Evolutionary conservation across 2,888 invertebrate genomes (phyloP), one percentile per base, ranked within the genome.

Genomic region (Apamea epomidion): DNA sequence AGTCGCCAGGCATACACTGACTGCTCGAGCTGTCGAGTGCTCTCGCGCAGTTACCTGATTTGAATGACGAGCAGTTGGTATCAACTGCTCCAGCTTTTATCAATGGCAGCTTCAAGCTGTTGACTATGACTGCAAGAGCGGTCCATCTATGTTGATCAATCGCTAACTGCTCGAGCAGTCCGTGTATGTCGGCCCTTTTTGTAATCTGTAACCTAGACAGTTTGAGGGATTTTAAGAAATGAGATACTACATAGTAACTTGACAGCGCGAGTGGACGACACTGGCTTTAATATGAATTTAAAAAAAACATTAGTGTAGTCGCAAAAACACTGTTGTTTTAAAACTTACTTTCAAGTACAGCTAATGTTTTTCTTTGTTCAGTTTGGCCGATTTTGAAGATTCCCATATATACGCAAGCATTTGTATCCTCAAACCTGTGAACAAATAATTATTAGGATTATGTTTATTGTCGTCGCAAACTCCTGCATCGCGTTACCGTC

Each of bases 341-440:
- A 21, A 65, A 82, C 82, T 83, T 82, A 82, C 82, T 83, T 45
- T 82, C 82, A 29, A 82, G n/a, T 0, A 82, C 7, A 3, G 83
- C 83, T 65, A 82, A 21, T 18, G 54, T 62, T 54, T 58, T 77
- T 0, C 12, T 68, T 16, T 29, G 37, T 21, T 60, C 62, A n/a
- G 29, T 68, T 0, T 60, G 2, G 0, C 25, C 54, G 12, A 29
- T 25, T 48, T 82, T 77, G 29, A 83, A 83, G 25, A 72, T 37
- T 3, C 77, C 82, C 12, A 16, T 16, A 18, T 82, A 82, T 14
- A 83, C 71, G 21, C 82, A 82, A 16, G 83, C 60, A 7, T 82
- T 83, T 37, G 60, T 12, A 48, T 82, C 71, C n/a, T 72, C 54
- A 18, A 82, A 82, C 0, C 82, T 82, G 83, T 42, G 29, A 58